These are phyloP conservation scores for Cerceris ruficornis DNA, from an alignment of 2,888 invertebrate genomes.

Conservation along the genomic window DNA sequence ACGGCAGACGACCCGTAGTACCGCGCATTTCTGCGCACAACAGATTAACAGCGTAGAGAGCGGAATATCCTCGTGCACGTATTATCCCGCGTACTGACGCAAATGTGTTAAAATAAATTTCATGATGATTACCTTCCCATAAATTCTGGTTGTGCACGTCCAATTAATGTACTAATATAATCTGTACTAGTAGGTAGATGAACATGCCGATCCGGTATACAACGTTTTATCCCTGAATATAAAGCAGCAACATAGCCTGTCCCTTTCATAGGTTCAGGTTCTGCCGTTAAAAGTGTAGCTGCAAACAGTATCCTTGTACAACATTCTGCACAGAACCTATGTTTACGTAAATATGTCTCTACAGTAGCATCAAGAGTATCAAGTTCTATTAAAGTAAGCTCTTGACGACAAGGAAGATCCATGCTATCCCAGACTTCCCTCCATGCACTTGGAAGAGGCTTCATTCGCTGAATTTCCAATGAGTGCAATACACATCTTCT, in stretches of 20 bases:
- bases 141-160: slow-evolving; percentile 95
- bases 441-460: slow-evolving; percentile 89
- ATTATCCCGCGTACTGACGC: neutral
- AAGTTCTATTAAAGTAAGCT: slow-evolving; percentile 94
- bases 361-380: slow-evolving; percentile 92
- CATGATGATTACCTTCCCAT: slow-evolving; percentile 86
- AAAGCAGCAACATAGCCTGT: slow-evolving; percentile 94
- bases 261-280: slow-evolving; percentile 91
- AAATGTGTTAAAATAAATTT: neutral
- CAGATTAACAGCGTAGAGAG: too few relatives aligned
- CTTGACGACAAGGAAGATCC: slow-evolving; percentile 90
- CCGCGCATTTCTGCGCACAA: too few relatives aligned
- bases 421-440: slow-evolving; percentile 93
- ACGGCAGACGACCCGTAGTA: too few relatives aligned
- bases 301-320: slow-evolving; percentile 94
- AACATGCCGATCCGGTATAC: slow-evolving; percentile 92
- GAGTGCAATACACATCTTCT: slow-evolving; percentile 95
- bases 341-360: slow-evolving; percentile 95
- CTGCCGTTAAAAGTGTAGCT: slow-evolving; percentile 93
- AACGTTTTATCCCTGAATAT: slow-evolving; percentile 93
- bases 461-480: slow-evolving; percentile 91
- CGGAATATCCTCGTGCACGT: too few relatives aligned
- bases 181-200: slow-evolving; percentile 94
- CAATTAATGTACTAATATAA: slow-evolving; percentile 93
- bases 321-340: slow-evolving; percentile 96